Percentiles rank a stretch among this genome's conserved stretches.
phyloP scores from a whole-genome alignment of 2,888 invertebrate genomes.

The Ecliptopera silaceata region DNA sequence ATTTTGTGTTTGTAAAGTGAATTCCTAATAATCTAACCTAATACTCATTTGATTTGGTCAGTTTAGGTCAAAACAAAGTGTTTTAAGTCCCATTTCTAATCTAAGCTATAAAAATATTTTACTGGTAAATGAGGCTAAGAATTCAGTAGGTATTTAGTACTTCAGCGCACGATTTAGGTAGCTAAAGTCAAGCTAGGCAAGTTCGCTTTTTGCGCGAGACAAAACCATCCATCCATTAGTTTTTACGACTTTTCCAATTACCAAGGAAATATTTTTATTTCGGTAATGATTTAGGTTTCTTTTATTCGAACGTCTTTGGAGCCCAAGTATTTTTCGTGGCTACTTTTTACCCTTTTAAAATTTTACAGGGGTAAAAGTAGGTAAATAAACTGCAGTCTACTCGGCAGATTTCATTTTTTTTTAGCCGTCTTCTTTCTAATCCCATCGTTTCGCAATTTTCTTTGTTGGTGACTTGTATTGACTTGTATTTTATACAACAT shows the following conservation, averaged over 20 bases:
- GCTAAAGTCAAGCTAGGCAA: background rate
- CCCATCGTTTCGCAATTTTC: no score
- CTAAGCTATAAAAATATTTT: background rate
- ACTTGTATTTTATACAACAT: no score
- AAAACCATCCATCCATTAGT: background rate
- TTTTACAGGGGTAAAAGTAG: no score
- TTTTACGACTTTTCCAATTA: conserved; percentile 18
- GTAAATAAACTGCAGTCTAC: no score
- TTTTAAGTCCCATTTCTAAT: background rate
- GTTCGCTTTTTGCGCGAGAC: conserved; percentile 6
- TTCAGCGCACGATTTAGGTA: background rate
- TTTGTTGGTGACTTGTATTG: no score
- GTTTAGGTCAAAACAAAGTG: no score
- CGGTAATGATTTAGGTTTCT: background rate
- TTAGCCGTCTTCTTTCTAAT: no score
- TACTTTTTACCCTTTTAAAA: no score
- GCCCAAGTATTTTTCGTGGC: background rate
- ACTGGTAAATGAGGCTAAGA: background rate
- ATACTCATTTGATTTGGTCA: no score
- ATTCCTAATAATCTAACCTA: no score
- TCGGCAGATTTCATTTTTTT: no score
- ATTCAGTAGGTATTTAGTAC: conserved; percentile 1
- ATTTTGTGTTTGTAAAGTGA: no score
- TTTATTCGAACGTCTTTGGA: background rate
- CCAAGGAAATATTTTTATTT: conserved; percentile 9